A percentile compares a stretch with the other conserved stretches of the same genome.
Conservation (phyloP, 2,797 vertebrate species). For the Threskiornis aethiopicus region DNA sequence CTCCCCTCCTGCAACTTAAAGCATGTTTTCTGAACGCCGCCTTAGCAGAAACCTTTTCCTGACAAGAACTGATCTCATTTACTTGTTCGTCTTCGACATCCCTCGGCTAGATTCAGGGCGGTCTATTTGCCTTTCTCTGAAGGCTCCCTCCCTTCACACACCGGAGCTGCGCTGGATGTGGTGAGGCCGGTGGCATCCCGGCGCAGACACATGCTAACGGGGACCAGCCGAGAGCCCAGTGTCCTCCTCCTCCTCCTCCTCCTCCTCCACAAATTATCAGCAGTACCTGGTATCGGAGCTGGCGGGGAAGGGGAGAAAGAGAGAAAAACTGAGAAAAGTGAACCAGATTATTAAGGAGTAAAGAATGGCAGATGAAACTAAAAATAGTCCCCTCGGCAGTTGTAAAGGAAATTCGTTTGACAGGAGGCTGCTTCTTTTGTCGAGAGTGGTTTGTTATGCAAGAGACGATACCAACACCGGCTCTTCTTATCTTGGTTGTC, state of each 20-base stretch:
- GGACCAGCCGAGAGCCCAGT: neutral
- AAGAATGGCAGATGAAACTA: slow-evolving; percentile 62
- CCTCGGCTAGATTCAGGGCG: neutral
- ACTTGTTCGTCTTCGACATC: neutral
- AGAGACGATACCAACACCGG: slow-evolving; percentile 56
- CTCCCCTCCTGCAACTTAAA: neutral
- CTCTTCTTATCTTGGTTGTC: slow-evolving; percentile 70
- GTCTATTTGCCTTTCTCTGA: neutral
- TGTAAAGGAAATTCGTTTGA: slow-evolving; percentile 73
- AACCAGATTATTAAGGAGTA: neutral
- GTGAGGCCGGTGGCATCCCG: neutral
- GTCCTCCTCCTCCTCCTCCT: neutral
- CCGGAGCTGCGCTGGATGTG: neutral
- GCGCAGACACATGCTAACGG: neutral
- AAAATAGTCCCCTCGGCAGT: slow-evolving; percentile 67
- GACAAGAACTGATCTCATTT: neutral
- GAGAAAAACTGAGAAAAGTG: neutral
- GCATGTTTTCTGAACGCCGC: neutral
- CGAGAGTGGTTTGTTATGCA: slow-evolving; percentile 74
- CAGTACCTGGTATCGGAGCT: neutral
- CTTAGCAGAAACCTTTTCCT: neutral
- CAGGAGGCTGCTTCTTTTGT: slow-evolving; percentile 68
- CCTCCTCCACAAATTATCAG: neutral
- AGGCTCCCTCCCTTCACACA: neutral
- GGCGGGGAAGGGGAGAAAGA: neutral